phyloP scores from a whole-genome alignment of 2,888 invertebrate species.

The Sabellastarte sp. region DNA sequence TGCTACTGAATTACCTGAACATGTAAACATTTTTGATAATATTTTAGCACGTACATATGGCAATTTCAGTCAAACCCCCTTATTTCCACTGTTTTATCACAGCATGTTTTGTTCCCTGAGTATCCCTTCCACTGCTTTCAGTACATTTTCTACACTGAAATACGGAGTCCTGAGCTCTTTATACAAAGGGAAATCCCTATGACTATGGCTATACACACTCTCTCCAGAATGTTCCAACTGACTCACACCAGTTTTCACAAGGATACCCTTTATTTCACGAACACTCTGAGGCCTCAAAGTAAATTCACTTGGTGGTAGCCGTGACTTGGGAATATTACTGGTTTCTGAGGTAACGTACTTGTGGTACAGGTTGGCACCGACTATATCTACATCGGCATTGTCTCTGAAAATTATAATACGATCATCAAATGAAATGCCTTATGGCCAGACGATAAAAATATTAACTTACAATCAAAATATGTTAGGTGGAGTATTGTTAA shows the following conservation, averaged over 20 bases:
- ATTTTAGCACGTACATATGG: no score
- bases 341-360: background rate
- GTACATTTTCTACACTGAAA: background rate
- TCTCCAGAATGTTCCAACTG: background rate
- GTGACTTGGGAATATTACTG: background rate
- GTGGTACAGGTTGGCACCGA: conserved; percentile 1
- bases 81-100: no score
- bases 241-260: background rate
- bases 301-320: background rate
- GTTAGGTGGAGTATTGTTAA: no score
- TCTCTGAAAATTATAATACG: no score
- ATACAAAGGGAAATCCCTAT: background rate
- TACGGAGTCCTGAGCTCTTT: background rate
- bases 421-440: no score
- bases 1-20: no score
- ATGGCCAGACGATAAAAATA: no score
- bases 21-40: no score
- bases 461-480: no score
- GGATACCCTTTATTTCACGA: background rate
- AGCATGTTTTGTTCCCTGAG: background rate
- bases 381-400: background rate
- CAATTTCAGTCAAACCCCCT: no score
- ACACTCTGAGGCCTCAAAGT: background rate
- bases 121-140: background rate
- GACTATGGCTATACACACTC: background rate